Evolutionary conservation across 2,888 invertebrate genomes (phyloP), one percentile per base, ranked within the genome.

Genomic region (Latrodectus elegans): DNA sequence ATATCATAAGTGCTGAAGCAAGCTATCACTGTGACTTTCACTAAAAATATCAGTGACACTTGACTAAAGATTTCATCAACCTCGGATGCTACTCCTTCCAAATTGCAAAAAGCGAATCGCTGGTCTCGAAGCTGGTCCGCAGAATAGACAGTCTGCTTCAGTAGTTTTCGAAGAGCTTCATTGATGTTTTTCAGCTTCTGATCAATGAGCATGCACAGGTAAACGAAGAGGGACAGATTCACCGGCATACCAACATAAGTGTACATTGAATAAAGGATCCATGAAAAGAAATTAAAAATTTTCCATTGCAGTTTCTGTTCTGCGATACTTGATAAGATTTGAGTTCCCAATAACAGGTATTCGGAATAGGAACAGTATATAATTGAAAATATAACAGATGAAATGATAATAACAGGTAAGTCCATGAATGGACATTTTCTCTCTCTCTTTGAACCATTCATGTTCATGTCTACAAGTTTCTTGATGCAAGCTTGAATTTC

Each of bases 1-100:
- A 85, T 68, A 14, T 85, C 79, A 49, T 79, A 85, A 8, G 68
- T 55, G 10, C 79, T 79, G 4, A 79, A 11, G n/a, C 78, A 85
- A 49, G 68, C 70, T n/a, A 79, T 4, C 8, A 85, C 51, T 10
- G 75, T 6, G 2, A 85, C 79, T n/a, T 75, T 78, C 3, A 74
- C 8, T 3, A 84, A 26, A 78, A 78, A 84, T 6, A 84, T 53
- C 11, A 84, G 74, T 17, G 60, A 64, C 10, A 84, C 22, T 26
- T 84, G 74, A 6, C 64, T 68, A 51, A 85, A 85, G 8, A 79
- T 53, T 0, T 15, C 53, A 64, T 85, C 79, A 8, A 79, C 55
- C 15, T 14, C 38, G 8, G 79, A 74, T 8, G 74, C 17, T 2
- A 68, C 15, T 12, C 38, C 60, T 51, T 85, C 79, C 14, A 85